phyloP scores from a whole-genome alignment of 2,888 invertebrate genomes.

The Tipula vernalis region DNA sequence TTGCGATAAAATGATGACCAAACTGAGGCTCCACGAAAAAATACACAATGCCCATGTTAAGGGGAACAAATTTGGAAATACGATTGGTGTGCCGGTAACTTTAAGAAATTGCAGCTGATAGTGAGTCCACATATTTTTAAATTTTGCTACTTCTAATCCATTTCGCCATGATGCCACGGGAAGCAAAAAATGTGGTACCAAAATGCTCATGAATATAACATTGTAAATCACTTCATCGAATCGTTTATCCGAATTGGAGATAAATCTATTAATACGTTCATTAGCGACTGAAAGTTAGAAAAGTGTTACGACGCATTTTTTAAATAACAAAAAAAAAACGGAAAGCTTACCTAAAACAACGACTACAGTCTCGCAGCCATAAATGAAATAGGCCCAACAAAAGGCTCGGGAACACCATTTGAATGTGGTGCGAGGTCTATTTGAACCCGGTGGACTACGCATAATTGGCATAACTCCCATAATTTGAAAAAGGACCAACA shows the following conservation, averaged over 20 bases:
- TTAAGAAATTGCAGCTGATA: constrained; percentile 46
- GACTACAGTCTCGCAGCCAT: constrained; percentile 45
- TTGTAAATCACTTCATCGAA: constrained; percentile 66
- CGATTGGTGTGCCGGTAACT: constrained; percentile 49
- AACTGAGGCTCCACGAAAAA: constrained; percentile 52
- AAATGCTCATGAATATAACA: constrained; percentile 56
- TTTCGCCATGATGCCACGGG: constrained; percentile 60
- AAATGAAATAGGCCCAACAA: constrained; percentile 53
- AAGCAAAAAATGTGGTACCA: constrained; percentile 56
- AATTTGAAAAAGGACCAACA: constrained; percentile 57
- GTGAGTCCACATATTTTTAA: constrained; percentile 68
- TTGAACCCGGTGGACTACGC: constrained; percentile 42
- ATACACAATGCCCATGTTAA: constrained; percentile 52
- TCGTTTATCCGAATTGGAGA: constrained; percentile 46
- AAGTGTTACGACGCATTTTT: background rate
- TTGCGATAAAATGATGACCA: constrained; percentile 53
- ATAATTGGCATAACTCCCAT: constrained; percentile 68
- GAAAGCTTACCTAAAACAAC: constrained; percentile 28
- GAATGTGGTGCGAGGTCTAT: constrained; percentile 41
- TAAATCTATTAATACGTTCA: constrained; percentile 42
- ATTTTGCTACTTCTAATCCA: constrained; percentile 55
- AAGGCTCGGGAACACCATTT: constrained; percentile 55
- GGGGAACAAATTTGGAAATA: constrained; percentile 49
- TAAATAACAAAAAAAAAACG: background rate
- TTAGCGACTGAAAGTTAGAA: constrained; percentile 31